phyloP scores from a whole-genome alignment of 2,113 vertebrate species.

The Oryzias celebensis region DNA sequence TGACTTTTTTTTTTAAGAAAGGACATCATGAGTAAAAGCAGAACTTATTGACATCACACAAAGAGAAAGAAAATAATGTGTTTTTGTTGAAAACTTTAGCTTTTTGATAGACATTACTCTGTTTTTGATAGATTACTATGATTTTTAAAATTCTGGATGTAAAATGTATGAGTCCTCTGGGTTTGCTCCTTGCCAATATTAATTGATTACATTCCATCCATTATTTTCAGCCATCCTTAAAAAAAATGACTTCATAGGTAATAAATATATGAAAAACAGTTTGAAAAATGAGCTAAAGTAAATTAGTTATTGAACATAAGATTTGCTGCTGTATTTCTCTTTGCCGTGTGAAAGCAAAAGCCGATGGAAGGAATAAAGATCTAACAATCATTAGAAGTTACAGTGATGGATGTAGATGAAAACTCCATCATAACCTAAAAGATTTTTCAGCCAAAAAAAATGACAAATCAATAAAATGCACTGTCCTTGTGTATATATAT shows the following conservation, averaged over 20 bases:
- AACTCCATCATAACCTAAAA: slow-evolving; percentile 53
- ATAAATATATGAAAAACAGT: slow-evolving; percentile 4
- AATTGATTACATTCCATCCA: no score
- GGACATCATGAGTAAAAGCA: not conserved
- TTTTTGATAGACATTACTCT: not conserved
- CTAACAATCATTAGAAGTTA: slow-evolving; percentile 48
- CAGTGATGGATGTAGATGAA: slow-evolving; percentile 43
- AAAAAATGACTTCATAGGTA: not conserved
- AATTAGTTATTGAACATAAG: slow-evolving; percentile 65
- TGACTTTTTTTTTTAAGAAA: not conserved
- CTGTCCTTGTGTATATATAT: slow-evolving; percentile 20
- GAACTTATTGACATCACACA: slow-evolving; percentile 18
- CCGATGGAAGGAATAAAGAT: slow-evolving; percentile 37
- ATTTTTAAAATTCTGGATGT: not conserved
- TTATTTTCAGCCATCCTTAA: slow-evolving; percentile 3
- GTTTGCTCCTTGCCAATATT: no score
- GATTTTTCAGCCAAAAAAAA: slow-evolving; percentile 48
- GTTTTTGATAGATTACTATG: not conserved
- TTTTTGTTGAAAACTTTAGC: not conserved
- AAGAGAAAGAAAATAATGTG: not conserved
- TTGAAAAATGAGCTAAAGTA: slow-evolving; percentile 44
- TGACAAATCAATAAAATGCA: slow-evolving; percentile 50
- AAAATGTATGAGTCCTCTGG: not conserved
- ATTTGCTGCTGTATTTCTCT: slow-evolving; percentile 49
- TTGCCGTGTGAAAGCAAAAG: slow-evolving; percentile 28